These are phyloP conservation scores for Platichthys stellatus DNA, from an alignment of 2,113 vertebrate species.

Conservation along the genomic window DNA sequence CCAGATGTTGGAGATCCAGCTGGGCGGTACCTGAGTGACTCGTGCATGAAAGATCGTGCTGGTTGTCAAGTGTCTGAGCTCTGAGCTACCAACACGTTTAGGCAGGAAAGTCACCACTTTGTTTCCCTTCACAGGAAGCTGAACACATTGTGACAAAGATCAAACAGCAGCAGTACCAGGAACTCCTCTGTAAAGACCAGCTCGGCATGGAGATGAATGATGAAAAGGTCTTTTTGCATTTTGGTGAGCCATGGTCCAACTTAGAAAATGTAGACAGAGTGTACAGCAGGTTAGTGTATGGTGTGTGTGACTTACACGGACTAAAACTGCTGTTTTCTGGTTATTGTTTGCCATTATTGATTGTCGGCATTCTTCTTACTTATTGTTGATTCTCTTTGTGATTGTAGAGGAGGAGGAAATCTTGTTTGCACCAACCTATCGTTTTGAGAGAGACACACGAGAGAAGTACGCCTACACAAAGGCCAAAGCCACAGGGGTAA, in stretches of 20 bases:
- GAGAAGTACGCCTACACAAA: conserved; percentile 97
- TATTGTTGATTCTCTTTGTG: conserved; percentile 9
- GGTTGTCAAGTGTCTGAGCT: conserved; percentile 38
- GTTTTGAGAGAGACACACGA: conserved; percentile 91
- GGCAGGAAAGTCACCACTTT: conserved; percentile 56
- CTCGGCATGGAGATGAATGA: conserved; percentile 88
- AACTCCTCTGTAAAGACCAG: conserved; percentile 91
- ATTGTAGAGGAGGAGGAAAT: conserved; percentile 95
- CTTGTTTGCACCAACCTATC: conserved; percentile 95
- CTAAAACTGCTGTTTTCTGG: too few species aligned
- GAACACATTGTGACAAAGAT: conserved; percentile 95
- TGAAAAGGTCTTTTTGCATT: conserved; percentile 91
- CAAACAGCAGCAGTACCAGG: conserved; percentile 93
- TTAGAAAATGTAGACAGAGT: not conserved
- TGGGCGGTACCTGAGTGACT: not conserved
- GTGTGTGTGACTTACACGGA: not conserved
- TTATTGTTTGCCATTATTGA: not conserved
- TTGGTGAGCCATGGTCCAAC: conserved; percentile 82
- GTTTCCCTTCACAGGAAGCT: conserved; percentile 89
- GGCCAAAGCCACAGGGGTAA: conserved; percentile 96
- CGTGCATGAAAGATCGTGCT: not conserved
- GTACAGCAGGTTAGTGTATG: not conserved
- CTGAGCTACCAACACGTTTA: conserved; percentile 39
- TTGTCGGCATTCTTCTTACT: not conserved
- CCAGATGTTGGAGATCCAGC: not conserved